A percentile compares a stretch with the other conserved stretches of the same genome.
phyloP scores from a whole-genome alignment of 2,797 vertebrate species.

The Tapera naevia region DNA sequence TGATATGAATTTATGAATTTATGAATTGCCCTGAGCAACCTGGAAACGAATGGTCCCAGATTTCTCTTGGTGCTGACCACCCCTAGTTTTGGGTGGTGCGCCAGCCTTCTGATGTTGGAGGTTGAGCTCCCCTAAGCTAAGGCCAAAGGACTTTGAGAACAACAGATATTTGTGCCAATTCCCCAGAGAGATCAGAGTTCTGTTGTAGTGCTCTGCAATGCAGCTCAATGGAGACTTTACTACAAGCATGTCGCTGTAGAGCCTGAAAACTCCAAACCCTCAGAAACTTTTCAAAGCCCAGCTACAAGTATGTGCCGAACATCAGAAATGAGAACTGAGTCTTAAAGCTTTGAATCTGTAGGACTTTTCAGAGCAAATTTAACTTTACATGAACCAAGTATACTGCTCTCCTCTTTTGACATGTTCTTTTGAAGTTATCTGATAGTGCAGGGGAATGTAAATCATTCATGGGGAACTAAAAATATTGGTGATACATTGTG shows the following conservation, averaged over 20 bases:
- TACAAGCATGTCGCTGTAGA: background rate
- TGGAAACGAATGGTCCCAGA: background rate
- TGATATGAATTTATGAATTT: no score
- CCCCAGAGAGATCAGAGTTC: background rate
- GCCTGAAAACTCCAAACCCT: background rate
- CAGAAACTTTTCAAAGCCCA: background rate
- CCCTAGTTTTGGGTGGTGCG: background rate
- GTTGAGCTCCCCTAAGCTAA: background rate
- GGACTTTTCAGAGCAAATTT: conserved; percentile 14
- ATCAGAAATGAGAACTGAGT: background rate
- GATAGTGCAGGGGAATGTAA: conserved; percentile 34
- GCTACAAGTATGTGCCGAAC: background rate
- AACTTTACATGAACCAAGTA: conserved; percentile 29
- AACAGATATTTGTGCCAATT: background rate
- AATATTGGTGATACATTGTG: conserved; percentile 17
- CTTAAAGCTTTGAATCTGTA: conserved; percentile 2
- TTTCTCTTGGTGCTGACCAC: background rate
- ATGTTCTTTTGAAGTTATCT: conserved; percentile 52
- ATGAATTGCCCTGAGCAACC: background rate
- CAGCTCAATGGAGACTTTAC: background rate
- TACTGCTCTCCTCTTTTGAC: background rate
- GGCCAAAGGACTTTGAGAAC: background rate
- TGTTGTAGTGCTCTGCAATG: background rate
- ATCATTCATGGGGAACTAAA: conserved; percentile 57
- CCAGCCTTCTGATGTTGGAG: background rate